These are phyloP conservation scores for Heterodera carotae DNA, from an alignment of 1,140 invertebrate genomes.

Conservation along the genomic window DNA sequence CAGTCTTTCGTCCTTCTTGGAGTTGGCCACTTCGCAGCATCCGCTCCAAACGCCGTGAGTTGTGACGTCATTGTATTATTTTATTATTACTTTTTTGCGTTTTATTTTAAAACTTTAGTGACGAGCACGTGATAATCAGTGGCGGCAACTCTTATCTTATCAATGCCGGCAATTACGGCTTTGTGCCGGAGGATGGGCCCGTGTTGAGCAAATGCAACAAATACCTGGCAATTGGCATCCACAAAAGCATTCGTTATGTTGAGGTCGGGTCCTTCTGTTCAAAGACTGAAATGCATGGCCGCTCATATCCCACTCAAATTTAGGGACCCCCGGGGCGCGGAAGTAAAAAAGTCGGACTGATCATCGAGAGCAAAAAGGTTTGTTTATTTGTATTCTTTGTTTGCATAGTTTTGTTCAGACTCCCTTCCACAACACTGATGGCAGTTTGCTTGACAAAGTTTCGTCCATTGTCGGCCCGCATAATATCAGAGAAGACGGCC, in stretches of 20 bases:
- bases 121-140: slow-evolving; percentile 27
- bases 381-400: background rate
- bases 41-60: slow-evolving; percentile 36
- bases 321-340: slow-evolving; percentile 33
- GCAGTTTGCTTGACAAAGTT: slow-evolving; percentile 18
- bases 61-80: too few relatives aligned
- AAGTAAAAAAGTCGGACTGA: slow-evolving; percentile 29
- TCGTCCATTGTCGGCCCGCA: slow-evolving; percentile 24
- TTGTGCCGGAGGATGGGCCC: slow-evolving; percentile 29
- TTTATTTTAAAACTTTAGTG: slow-evolving; percentile 13
- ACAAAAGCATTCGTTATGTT: slow-evolving; percentile 44
- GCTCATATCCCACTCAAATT: background rate
- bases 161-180: slow-evolving; percentile 17
- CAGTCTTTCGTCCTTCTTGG: slow-evolving; percentile 35
- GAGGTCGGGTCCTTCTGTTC: background rate
- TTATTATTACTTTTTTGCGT: slow-evolving; percentile 8
- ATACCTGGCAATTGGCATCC: slow-evolving; percentile 44
- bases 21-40: slow-evolving; percentile 33
- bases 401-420: slow-evolving; percentile 12
- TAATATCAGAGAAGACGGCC: slow-evolving; percentile 9
- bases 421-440: slow-evolving; percentile 25
- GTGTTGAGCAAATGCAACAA: slow-evolving; percentile 28
- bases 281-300: background rate
- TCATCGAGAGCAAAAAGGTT: slow-evolving; percentile 42
- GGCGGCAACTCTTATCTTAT: slow-evolving; percentile 37